phyloP scores from a whole-genome alignment of 2,797 vertebrate species.

The Knipowitschia caucasica region DNA sequence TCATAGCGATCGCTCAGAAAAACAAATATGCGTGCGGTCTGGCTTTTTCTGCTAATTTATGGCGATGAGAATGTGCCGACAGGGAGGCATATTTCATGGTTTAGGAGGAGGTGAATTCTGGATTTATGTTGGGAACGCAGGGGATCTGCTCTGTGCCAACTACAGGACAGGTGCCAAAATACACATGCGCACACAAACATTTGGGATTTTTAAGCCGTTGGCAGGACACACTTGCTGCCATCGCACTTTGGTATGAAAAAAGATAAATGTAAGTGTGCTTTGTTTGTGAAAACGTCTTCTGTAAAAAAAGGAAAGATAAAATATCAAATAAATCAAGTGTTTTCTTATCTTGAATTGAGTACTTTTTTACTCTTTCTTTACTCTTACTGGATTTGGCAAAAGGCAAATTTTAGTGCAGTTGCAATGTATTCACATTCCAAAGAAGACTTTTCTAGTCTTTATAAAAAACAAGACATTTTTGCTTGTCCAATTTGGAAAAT shows the following conservation, averaged over 20 bases:
- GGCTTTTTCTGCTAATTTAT: slow-evolving; percentile 26
- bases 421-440: too few relatives aligned
- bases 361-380: too few relatives aligned
- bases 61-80: slow-evolving; percentile 26
- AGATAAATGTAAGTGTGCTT: slow-evolving; percentile 6
- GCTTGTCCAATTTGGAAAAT: too few relatives aligned
- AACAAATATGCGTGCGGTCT: slow-evolving; percentile 13
- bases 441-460: too few relatives aligned
- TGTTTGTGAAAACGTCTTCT: slow-evolving; percentile 16
- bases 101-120: slow-evolving; percentile 49
- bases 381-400: too few relatives aligned
- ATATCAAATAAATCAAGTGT: too few relatives aligned
- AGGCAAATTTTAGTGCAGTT: too few relatives aligned
- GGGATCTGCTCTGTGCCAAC: slow-evolving; percentile 52
- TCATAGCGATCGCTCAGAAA: slow-evolving; percentile 16
- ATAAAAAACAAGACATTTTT: too few relatives aligned
- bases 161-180: slow-evolving; percentile 47
- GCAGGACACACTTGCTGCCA: slow-evolving; percentile 29
- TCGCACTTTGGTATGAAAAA: slow-evolving; percentile 24
- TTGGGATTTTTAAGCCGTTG: slow-evolving; percentile 43
- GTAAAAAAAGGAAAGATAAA: too few relatives aligned
- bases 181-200: slow-evolving; percentile 24
- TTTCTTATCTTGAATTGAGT: too few relatives aligned
- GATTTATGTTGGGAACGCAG: slow-evolving; percentile 55
- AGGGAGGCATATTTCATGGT: slow-evolving; percentile 49